Conservation (phyloP, 2,113 vertebrate species). For the Rattus rattus region DNA sequence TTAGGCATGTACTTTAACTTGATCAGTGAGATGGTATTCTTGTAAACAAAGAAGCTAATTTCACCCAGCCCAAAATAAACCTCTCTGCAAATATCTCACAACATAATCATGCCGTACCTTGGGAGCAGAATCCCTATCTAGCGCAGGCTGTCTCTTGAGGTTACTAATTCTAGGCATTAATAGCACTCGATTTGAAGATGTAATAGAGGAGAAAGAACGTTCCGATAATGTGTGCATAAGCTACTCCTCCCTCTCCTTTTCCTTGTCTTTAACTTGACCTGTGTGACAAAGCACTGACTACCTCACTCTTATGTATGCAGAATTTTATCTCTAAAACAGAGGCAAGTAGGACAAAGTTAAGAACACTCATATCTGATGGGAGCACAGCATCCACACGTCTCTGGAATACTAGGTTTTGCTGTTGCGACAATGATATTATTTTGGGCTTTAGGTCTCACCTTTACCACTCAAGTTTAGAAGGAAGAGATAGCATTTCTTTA, state of each 20-base stretch:
- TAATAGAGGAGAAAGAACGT: slow-evolving; percentile 34
- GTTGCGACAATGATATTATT: not conserved
- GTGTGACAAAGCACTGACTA: not conserved
- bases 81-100: slow-evolving; percentile 81
- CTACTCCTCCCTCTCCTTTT: not conserved
- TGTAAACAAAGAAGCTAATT: slow-evolving; percentile 86
- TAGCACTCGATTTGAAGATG: slow-evolving; percentile 50
- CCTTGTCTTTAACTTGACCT: not conserved
- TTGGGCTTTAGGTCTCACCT: slow-evolving; percentile 14
- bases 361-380: not conserved
- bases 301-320: not conserved
- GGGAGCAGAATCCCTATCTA: slow-evolving; percentile 73
- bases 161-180: slow-evolving; percentile 76
- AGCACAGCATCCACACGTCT: not conserved
- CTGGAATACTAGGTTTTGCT: not conserved
- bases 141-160: slow-evolving; percentile 60
- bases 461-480: not conserved
- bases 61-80: slow-evolving; percentile 83
- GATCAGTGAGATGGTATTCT: slow-evolving; percentile 84
- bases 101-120: slow-evolving; percentile 76
- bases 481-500: slow-evolving; percentile 6
- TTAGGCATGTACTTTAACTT: slow-evolving; percentile 83
- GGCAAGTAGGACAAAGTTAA: not conserved
- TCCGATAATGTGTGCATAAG: slow-evolving; percentile 18
- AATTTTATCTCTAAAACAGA: not conserved